Base-by-base conservation (phyloP, 1,140 invertebrate genomes). In the Macrobrachium rosenbergii region DNA sequence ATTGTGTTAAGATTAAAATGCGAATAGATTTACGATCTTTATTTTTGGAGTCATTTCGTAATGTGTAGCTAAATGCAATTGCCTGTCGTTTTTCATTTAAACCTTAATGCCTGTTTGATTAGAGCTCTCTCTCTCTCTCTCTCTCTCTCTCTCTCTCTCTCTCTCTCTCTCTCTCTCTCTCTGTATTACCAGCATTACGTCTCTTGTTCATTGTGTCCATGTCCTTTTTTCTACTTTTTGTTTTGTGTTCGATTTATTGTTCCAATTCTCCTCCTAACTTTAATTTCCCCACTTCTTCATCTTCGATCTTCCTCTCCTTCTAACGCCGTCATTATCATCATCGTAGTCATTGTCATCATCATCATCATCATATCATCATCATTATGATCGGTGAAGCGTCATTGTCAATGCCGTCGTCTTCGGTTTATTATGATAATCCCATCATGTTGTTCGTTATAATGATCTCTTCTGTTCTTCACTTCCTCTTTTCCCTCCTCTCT, bases 151-250 rank as follows among this genome's bases (percentile, higher is more conserved):
- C 45, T 7, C 6, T 78, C 19, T 59, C 8, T 58, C 16, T 78
- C 58, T 78, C 43, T 58, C 58, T 78, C 43, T 60, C 23, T 81
- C 62, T 78, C 43, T 58, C 58, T 58, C 58, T 60, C 45, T 7
- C 6, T 78, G 10, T 23, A 23, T 78, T 58, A 52, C 43, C 58
- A 23, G 45, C 76, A 10, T 21, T 21, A 23, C 58, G 43, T 78
- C 76, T 78, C 58, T 60, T 58, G 23, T 58, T 21, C 21, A 19
- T 58, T 78, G 21, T 78, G 21, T 78, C 58, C 59, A 21, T 77
- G 21, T 52, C 45, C 5, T 60, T 60, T 37, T 19, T 21, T 19
- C 7, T 11, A 21, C 21, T 43, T 77, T 28, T 19, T 28, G 2
- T 75, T 23, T 28, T 28, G 21, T 17, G 21, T 14, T 77, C 52